A percentile compares a stretch with the other conserved stretches of the same genome.
Conservation (phyloP, 2,113 vertebrate genomes). For the Syngnathus floridae region DNA sequence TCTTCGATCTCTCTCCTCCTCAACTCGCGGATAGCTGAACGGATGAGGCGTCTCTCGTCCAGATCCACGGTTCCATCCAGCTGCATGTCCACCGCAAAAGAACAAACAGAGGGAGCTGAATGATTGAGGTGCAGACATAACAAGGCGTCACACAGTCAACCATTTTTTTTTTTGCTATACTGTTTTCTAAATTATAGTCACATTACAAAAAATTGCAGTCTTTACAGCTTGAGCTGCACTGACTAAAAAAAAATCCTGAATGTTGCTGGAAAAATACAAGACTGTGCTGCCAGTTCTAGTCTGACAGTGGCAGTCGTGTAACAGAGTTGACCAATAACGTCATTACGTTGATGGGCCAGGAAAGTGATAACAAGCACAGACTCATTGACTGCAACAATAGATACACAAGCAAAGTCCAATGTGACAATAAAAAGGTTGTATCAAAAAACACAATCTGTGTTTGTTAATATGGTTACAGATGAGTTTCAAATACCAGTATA, state of each 20-base stretch:
- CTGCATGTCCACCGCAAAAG: slow-evolving; percentile 51
- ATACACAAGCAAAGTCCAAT: background rate
- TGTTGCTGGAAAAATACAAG: no score
- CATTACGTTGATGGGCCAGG: no score
- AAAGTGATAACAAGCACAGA: no score
- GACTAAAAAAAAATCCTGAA: no score
- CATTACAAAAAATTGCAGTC: no score
- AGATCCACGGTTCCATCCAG: slow-evolving; percentile 85
- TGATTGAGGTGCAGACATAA: background rate
- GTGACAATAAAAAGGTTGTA: background rate
- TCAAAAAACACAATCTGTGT: background rate
- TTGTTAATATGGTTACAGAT: background rate
- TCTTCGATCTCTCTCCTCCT: slow-evolving; percentile 84
- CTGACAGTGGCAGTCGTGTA: no score
- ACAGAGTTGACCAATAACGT: no score
- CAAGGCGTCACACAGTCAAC: background rate
- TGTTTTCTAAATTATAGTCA: no score
- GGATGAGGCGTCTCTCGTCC: slow-evolving; percentile 85
- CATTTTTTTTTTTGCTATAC: background rate
- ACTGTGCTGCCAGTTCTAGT: background rate
- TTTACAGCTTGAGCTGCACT: no score
- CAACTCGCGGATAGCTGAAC: slow-evolving; percentile 85
- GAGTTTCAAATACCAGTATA: background rate
- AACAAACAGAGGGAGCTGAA: slow-evolving; percentile 4
- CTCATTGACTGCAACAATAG: background rate